Evolutionary conservation across 2,797 vertebrate genomes (phyloP).

Genomic region (Anas capensis): DNA sequence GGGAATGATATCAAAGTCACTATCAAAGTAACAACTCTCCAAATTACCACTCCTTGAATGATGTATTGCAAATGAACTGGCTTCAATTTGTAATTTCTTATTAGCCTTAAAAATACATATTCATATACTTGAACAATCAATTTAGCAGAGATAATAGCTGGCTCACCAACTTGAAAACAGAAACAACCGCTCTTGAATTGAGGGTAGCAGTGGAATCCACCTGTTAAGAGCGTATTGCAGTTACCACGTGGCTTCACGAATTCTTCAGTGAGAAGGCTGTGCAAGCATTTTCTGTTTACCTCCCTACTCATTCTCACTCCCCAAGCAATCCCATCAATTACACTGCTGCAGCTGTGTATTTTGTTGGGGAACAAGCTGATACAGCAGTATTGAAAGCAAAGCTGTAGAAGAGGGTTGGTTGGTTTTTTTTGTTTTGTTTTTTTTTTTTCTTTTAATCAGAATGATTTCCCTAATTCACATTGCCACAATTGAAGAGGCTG

Average conservation of each 20-base stretch:
- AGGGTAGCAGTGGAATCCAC: neutral
- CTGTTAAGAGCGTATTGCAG: neutral
- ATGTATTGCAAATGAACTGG: neutral
- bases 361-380: neutral
- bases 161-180: neutral
- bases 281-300: neutral
- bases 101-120: neutral
- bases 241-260: neutral
- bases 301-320: neutral
- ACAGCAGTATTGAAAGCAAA: neutral
- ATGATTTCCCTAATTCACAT: rapidly evolving
- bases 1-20: neutral
- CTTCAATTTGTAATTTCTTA: neutral
- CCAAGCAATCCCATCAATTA: neutral
- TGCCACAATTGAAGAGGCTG: neutral
- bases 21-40: neutral
- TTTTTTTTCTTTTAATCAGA: neutral
- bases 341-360: neutral
- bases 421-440: rapidly evolving
- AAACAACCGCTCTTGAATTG: neutral
- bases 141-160: neutral
- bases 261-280: neutral
- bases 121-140: neutral
- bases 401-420: neutral
- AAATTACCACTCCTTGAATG: neutral